Evolutionary conservation across 1,140 invertebrate genomes (phyloP).

Genomic region (Bactericera cockerelli): DNA sequence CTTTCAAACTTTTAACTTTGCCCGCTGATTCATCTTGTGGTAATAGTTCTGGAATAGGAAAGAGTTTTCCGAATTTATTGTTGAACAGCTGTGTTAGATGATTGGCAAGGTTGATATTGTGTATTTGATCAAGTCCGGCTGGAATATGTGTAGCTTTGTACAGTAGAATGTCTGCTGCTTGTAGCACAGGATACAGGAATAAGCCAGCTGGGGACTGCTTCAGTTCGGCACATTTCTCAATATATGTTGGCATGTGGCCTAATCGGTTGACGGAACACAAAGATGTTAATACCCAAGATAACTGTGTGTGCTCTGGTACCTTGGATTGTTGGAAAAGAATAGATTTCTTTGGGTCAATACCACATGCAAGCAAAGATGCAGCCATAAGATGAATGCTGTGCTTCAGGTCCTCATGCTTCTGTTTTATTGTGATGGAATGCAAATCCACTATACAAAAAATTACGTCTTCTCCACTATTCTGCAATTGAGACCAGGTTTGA

Average conservation of each 20-base stretch:
- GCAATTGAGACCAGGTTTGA: conserved; percentile 67
- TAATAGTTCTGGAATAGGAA: conserved; percentile 50
- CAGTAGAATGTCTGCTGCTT: conserved; percentile 86
- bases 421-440: conserved; percentile 75
- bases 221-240: conserved; percentile 62
- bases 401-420: conserved; percentile 49
- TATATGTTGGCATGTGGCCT: conserved; percentile 75
- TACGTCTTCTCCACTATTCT: conserved; percentile 51
- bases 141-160: conserved; percentile 89
- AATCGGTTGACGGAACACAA: conserved; percentile 70
- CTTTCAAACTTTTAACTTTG: conserved; percentile 59
- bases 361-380: conserved; percentile 78
- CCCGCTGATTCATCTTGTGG: conserved; percentile 19
- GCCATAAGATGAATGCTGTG: conserved; percentile 59
- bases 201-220: conserved; percentile 73
- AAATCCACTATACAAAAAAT: conserved; percentile 84
- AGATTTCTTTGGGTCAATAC: conserved; percentile 66
- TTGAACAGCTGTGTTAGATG: conserved; percentile 74
- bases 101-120: conserved; percentile 78
- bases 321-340: conserved; percentile 82
- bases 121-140: conserved; percentile 85
- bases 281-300: conserved; percentile 79
- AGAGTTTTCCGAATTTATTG: conserved; percentile 50
- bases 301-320: conserved; percentile 65
- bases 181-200: conserved; percentile 82